Conservation (phyloP, 2,113 vertebrate genomes). For the Apeltes quadracus region DNA sequence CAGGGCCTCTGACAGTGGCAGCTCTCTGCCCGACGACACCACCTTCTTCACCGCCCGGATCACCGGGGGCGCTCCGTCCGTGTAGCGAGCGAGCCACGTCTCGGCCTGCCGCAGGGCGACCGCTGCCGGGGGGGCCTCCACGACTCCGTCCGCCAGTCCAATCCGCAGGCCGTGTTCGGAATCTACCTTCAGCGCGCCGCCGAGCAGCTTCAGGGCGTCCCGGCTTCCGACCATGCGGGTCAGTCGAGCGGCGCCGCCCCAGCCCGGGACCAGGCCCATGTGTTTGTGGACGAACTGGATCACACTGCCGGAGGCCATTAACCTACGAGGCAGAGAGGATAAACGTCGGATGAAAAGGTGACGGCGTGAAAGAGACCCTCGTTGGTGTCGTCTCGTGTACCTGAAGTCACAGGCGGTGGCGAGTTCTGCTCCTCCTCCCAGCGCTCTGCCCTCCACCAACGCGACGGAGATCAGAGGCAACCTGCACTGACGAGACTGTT, state of each 20-base stretch:
- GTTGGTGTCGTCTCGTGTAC: slow-evolving; percentile 62
- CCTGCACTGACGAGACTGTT: slow-evolving; percentile 74
- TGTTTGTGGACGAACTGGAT: slow-evolving; percentile 96
- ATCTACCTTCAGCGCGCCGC: slow-evolving; percentile 77
- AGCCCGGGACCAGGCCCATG: slow-evolving; percentile 94
- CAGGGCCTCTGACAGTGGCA: slow-evolving; percentile 86
- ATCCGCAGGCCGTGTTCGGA: slow-evolving; percentile 80
- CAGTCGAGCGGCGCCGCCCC: slow-evolving; percentile 89
- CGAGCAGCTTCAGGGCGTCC: slow-evolving; percentile 86
- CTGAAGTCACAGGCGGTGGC: slow-evolving; percentile 96
- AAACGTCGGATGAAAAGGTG: neutral
- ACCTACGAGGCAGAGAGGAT: slow-evolving; percentile 72
- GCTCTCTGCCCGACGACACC: slow-evolving; percentile 85
- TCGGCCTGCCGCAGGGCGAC: slow-evolving; percentile 73
- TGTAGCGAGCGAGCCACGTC: slow-evolving; percentile 84
- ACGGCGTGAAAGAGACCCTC: neutral
- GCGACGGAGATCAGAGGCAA: slow-evolving; percentile 93
- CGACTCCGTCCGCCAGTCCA: slow-evolving; percentile 82
- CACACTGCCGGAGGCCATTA: slow-evolving; percentile 88
- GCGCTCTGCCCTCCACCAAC: slow-evolving; percentile 89
- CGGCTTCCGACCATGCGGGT: slow-evolving; percentile 83
- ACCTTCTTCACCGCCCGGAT: slow-evolving; percentile 87
- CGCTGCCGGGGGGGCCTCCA: slow-evolving; percentile 62
- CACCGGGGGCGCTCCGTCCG: slow-evolving; percentile 82
- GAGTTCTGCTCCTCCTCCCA: slow-evolving; percentile 94